phyloP scores from a whole-genome alignment of 2,797 vertebrate genomes.

The Alcedo atthis region DNA sequence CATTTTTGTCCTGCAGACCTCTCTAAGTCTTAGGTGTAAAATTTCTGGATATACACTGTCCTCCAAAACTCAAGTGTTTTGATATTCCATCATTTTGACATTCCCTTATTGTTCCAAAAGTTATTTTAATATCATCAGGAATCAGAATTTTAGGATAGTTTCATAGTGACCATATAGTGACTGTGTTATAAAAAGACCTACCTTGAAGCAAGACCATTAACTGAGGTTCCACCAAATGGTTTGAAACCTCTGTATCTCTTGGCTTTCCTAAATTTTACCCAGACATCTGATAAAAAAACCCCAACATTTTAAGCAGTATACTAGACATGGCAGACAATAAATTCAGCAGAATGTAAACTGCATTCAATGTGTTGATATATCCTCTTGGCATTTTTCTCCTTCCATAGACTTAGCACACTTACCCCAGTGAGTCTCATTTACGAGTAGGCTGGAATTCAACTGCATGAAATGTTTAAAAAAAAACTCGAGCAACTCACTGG shows the following conservation, averaged over 20 bases:
- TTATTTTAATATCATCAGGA: not conserved
- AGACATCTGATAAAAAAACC: not conserved
- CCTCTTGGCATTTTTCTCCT: not conserved
- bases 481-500: not conserved
- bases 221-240: not conserved
- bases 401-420: not conserved
- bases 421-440: not conserved
- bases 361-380: not conserved
- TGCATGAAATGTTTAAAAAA: not conserved
- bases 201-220: not conserved
- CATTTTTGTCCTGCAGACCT: not conserved
- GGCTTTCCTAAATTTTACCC: not conserved
- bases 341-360: not conserved
- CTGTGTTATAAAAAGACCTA: not conserved
- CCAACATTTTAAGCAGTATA: not conserved
- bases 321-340: not conserved
- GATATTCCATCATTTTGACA: not conserved
- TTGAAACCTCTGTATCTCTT: not conserved
- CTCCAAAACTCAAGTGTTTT: not conserved
- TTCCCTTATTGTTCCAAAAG: not conserved
- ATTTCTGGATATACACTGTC: not conserved
- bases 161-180: not conserved
- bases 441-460: not conserved
- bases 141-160: not conserved
- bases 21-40: not conserved